Base-by-base conservation (phyloP, 2,797 vertebrate species). In the Cynopterus sphinx region DNA sequence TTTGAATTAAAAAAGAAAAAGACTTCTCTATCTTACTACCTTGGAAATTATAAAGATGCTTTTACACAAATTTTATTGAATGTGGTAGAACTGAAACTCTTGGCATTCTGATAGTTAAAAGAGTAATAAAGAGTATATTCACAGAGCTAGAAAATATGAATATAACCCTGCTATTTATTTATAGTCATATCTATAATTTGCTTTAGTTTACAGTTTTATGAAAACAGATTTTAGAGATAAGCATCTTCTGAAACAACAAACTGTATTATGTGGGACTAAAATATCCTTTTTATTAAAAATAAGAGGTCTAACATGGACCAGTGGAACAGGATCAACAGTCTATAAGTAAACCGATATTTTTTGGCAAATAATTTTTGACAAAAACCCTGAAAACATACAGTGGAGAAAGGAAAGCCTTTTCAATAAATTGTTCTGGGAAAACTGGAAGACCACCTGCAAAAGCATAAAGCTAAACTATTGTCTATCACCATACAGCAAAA, bases 1-100 rank as follows among this genome's bases (percentile, higher is more conserved):
- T 70, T 87, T 90, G 53, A 74, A 41, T 92, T 46, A 71, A 85
- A 90, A 96, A 68, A 74, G 33, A 46, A 90, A 97, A 94, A 74
- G 39, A n/a, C 24, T 94, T 73, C 31, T 92, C 28, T 77, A 78
- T 90, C 36, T 10, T 93, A 87, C 81, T 68, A 90, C 92, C 73
- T 93, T 87, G 83, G n/a, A 91, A 87, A 95, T 94, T 87, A 90
- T 83, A 91, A 87, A 94, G 39, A 94, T 73, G 74, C 87, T 93
- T 97, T 93, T 93, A 63, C 41, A 94, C n/a, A 90, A 94, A 51
- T 91, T 93, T 41, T 57, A 83, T 85, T 93, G 43, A 77, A 96
- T 68, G 87, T 90, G 87, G 39, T 90, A 88, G 46, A 92, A 22
- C 46, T 79, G 31, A 94, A 97, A 96, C 31, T 81, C 46, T 51